These are phyloP conservation scores for Neuroscelio doddi DNA, from an alignment of 2,888 invertebrate species.

Conservation along the genomic window DNA sequence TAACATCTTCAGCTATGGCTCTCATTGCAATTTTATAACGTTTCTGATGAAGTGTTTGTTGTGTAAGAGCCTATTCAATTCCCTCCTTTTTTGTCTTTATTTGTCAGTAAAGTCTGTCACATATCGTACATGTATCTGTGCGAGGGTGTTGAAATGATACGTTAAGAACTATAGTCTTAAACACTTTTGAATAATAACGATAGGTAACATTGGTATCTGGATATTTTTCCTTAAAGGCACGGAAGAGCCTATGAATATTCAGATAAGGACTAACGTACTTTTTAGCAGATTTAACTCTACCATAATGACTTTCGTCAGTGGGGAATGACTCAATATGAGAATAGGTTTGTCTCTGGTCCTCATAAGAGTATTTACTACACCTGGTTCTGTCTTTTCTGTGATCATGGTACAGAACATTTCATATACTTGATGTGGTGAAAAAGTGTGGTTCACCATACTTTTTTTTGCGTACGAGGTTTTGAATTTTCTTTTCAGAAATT, in stretches of 20 bases:
- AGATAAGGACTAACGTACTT: conserved; percentile 1
- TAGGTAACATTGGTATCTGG: background rate
- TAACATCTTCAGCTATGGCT: no score
- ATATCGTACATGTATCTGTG: conserved; percentile 8
- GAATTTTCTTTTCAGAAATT: background rate
- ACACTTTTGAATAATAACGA: conserved; percentile 1
- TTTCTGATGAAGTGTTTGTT: background rate
- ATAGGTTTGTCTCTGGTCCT: background rate
- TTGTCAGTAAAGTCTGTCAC: conserved; percentile 1
- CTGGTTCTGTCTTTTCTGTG: no score
- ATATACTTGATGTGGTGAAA: no score
- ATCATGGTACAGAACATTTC: no score
- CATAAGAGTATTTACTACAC: background rate
- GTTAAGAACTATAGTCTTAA: conserved; percentile 1
- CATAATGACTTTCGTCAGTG: conserved; percentile 6
- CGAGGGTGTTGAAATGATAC: conserved; percentile 1
- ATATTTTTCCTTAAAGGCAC: background rate
- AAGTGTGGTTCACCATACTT: no score
- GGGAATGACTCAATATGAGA: conserved; percentile 7
- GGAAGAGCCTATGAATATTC: background rate
- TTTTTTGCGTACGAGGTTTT: background rate
- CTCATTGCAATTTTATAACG: background rate
- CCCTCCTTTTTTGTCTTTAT: background rate
- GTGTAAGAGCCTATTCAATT: background rate
- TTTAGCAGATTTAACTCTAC: background rate